Conservation (phyloP, 2,113 vertebrate species). For the Laterallus jamaicensis region DNA sequence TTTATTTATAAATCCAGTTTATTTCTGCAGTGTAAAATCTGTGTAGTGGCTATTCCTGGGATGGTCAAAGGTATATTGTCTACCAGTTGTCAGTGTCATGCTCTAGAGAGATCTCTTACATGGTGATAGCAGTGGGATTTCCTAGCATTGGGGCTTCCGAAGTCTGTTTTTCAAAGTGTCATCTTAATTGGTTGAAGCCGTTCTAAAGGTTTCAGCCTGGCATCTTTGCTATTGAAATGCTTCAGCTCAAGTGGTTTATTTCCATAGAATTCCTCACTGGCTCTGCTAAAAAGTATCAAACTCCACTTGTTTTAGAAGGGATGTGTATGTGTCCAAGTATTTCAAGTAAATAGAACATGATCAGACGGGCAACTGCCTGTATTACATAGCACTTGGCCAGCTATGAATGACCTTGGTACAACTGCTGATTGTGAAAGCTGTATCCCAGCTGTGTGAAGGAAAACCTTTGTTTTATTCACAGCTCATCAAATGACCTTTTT, state of each 20-base stretch:
- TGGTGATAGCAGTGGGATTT: neutral
- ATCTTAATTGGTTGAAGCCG: neutral
- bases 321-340: neutral
- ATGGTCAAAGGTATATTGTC: neutral
- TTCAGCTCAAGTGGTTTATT: neutral
- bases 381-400: neutral
- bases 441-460: neutral
- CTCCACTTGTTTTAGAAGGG: neutral
- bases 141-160: neutral
- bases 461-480: neutral
- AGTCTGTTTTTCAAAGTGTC: neutral
- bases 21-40: neutral
- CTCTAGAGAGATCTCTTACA: neutral
- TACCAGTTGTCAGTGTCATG: neutral
- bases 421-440: neutral
- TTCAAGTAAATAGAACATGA: neutral
- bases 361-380: neutral
- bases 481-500: neutral
- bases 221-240: neutral
- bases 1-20: neutral
- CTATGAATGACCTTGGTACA: neutral
- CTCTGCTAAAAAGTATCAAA: neutral
- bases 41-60: neutral
- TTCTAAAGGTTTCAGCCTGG: neutral
- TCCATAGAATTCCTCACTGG: neutral